A percentile compares a stretch with the other conserved stretches of the same genome.
Evolutionary conservation across 2,797 vertebrate species (phyloP).

Genomic region (Craterocephalus amniculus): DNA sequence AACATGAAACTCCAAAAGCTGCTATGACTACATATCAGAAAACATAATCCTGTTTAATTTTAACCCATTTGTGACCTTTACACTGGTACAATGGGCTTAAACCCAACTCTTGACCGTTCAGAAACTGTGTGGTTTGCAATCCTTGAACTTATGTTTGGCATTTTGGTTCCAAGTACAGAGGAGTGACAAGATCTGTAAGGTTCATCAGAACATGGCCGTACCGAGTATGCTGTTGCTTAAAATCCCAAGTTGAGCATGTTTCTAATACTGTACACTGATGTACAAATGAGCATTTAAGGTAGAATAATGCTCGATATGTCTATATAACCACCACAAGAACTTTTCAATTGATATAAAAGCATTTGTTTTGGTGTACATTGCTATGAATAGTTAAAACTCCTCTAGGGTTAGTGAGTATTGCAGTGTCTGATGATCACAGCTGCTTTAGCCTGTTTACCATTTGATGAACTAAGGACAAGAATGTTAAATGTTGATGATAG

Average conservation of each 20-base stretch:
- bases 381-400: not conserved
- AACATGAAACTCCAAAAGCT: not conserved
- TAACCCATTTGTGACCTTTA: not conserved
- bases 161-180: not conserved
- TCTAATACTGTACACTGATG: not conserved
- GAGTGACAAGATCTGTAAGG: not conserved
- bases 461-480: not conserved
- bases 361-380: not conserved
- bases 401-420: not conserved
- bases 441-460: not conserved
- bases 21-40: not conserved
- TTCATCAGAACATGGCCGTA: not conserved
- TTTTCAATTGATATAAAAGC: not conserved
- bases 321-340: not conserved
- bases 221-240: not conserved
- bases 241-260: not conserved
- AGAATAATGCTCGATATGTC: not conserved
- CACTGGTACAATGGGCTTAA: not conserved
- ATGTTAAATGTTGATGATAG: not conserved
- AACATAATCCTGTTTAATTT: not conserved
- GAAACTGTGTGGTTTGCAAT: not conserved
- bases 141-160: not conserved
- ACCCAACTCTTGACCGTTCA: not conserved
- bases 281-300: not conserved
- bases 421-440: not conserved